These are phyloP conservation scores for Catostomus latipinnis DNA, from an alignment of 2,797 vertebrate species.

Conservation along the genomic window DNA sequence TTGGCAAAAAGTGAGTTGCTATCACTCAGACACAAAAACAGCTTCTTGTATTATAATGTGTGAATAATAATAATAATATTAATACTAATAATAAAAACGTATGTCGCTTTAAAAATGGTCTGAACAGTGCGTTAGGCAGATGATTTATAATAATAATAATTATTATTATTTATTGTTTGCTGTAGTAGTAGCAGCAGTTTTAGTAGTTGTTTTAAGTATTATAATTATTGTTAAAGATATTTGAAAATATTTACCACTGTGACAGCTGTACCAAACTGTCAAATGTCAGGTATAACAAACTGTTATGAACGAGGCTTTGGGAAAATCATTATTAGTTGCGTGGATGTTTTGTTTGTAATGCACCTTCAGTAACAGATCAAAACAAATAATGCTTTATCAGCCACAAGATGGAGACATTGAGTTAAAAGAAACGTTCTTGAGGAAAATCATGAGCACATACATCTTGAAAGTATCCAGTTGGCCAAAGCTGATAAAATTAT, in stretches of 20 bases:
- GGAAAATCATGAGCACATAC: constrained; percentile 59
- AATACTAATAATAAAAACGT: neutral
- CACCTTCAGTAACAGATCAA: constrained; percentile 15
- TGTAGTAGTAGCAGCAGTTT: neutral
- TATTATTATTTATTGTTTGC: too few species aligned
- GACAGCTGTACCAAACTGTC: neutral
- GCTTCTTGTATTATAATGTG: neutral
- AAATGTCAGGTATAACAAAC: neutral
- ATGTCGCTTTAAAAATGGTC: neutral
- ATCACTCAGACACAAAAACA: neutral
- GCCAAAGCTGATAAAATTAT: constrained; percentile 10
- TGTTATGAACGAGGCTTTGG: constrained; percentile 5
- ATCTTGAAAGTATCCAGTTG: constrained; percentile 43
- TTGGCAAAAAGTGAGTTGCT: neutral
- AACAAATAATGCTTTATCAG: neutral
- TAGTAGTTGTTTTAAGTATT: neutral
- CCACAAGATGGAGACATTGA: constrained; percentile 64
- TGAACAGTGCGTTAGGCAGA: neutral
- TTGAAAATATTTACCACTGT: neutral
- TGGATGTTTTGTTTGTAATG: constrained; percentile 22
- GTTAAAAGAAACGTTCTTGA: constrained; percentile 50
- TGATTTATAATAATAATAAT: too few species aligned
- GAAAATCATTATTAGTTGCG: constrained; percentile 22
- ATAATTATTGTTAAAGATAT: neutral
- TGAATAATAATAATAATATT: neutral